These are phyloP conservation scores for Physocephala rufipes DNA, from an alignment of 2,888 invertebrate species.

Conservation along the genomic window DNA sequence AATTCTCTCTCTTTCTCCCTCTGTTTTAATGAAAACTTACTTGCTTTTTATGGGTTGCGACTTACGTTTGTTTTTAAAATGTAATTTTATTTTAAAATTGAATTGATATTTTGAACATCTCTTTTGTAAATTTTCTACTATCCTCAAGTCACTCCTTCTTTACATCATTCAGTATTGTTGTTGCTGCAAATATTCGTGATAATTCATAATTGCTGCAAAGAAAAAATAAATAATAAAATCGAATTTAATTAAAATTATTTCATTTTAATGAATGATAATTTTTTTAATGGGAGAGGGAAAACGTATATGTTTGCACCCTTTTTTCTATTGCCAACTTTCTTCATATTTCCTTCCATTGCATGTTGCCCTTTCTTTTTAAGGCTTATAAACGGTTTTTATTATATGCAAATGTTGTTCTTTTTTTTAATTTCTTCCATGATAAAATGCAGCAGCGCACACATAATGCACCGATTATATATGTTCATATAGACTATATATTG, in stretches of 20 bases:
- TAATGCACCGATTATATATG: no score
- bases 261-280: slow-evolving; percentile 10
- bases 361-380: neutral
- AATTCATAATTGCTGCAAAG: slow-evolving; percentile 21
- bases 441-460: no score
- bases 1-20: no score
- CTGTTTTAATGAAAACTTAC: no score
- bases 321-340: neutral
- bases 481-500: no score
- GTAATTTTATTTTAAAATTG: neutral
- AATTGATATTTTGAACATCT: neutral
- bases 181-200: neutral
- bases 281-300: slow-evolving; percentile 6
- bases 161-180: neutral
- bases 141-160: no score
- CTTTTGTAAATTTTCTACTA: neutral
- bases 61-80: no score
- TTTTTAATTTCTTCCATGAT: neutral
- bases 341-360: neutral
- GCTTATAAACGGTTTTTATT: slow-evolving; percentile 15
- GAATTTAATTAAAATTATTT: slow-evolving; percentile 9
- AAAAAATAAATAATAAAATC: slow-evolving; percentile 23
- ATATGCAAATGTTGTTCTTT: neutral
- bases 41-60: no score
- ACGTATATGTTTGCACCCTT: no score